Conservation (phyloP, 2,888 invertebrate genomes). For the Cerastis rubricosa region DNA sequence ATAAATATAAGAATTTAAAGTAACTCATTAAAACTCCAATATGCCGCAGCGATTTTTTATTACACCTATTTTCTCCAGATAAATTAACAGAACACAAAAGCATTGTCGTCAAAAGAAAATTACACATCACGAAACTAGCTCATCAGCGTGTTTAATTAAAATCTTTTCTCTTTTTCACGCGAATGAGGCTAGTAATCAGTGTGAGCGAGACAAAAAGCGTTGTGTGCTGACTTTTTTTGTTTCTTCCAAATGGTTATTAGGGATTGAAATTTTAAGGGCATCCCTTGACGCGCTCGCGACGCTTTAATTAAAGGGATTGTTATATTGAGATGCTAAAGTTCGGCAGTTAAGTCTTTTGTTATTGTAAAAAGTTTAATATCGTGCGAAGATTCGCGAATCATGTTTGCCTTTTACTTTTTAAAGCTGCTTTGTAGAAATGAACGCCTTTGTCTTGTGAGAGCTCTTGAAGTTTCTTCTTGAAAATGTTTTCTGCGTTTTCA, state of each 20-base stretch:
- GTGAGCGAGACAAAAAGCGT: constrained; percentile 64
- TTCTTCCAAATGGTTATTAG: constrained; percentile 71
- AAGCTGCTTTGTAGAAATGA: constrained; percentile 58
- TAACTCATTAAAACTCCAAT: constrained; percentile 52
- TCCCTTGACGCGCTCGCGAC: constrained; percentile 71
- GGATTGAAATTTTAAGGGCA: constrained; percentile 72
- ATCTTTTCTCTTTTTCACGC: constrained; percentile 68
- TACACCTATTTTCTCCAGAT: constrained; percentile 52
- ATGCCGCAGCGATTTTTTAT: constrained; percentile 47
- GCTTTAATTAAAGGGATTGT: constrained; percentile 75
- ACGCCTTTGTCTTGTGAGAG: constrained; percentile 61
- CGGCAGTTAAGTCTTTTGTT: constrained; percentile 70
- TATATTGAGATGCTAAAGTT: constrained; percentile 72
- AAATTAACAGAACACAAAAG: constrained; percentile 66
- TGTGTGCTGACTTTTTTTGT: constrained; percentile 71
- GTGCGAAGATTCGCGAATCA: constrained; percentile 65
- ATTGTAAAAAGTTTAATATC: constrained; percentile 74
- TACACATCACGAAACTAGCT: constrained; percentile 73
- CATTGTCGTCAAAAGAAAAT: constrained; percentile 72
- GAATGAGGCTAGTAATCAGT: constrained; percentile 64
- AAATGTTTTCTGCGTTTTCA: constrained; percentile 44
- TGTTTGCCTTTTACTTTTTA: constrained; percentile 66
- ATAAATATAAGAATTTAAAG: constrained; percentile 38
- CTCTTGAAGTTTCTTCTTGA: constrained; percentile 50
- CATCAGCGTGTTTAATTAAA: constrained; percentile 76